Base-by-base conservation (phyloP, 2,113 vertebrate species). In the Osmerus mordax region DNA sequence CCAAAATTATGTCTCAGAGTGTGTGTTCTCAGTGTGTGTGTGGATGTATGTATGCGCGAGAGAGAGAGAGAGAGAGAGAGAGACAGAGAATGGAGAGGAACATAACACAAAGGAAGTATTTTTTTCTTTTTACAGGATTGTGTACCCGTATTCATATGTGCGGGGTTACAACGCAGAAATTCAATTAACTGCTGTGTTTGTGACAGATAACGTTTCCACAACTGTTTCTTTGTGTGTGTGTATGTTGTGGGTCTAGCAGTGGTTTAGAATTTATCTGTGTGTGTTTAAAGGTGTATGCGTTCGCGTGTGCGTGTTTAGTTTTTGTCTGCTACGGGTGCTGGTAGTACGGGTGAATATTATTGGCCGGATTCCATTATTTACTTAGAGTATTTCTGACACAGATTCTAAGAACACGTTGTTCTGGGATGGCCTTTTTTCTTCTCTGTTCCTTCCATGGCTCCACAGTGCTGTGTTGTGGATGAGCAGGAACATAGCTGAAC, bases 301-400 rank as follows among this genome's bases (percentile, higher is more conserved):
- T 28, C 8, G 15, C 23, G 41, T 59, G 65, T 52, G 56, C 4
- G 53, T 56, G 67, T 55, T 52, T 28, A 21, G 67, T 64, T 21
- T 56, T 28, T 28, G 63, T 66, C 7, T 51, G 63, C 41, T 53
- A 14, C 2, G 23, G 16, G 75, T 53, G n/a, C 12, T 65, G 52
- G 29, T 52, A 47, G 54, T 54, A 60, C 29, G 25, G 51, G 41
- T 65, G 32, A 19, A n/a, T 28, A 41, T 36, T 15, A 65, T 51
- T 73, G 72, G 72, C 64, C 55, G 51, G 13, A 15, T n/a, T 71
- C 71, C 68, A 76, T 62, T 83, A 69, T 83, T 83, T 82, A 77
- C 69, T 71, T 73, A 77, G 67, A 32, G 53, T 70, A 77, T 78
- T 62, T 77, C 71, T 80, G 79, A 78, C 73, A 73, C 62, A 76